Evolutionary conservation across 1,140 invertebrate species (phyloP), one percentile per base, ranked within the genome.

Genomic region (Zelostemma sp.): DNA sequence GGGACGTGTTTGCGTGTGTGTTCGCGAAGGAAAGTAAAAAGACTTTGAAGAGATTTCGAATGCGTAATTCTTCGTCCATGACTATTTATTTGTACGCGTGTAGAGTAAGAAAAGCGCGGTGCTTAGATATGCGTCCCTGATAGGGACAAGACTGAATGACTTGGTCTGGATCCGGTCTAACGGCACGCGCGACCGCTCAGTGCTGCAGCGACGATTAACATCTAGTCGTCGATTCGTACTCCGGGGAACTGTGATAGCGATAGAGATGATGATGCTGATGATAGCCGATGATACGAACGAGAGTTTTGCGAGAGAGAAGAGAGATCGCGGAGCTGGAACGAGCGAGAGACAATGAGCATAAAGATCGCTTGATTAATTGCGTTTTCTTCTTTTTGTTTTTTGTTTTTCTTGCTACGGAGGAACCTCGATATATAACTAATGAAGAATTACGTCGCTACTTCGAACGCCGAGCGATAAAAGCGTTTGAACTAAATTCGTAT

Each of bases 161-260:
- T 47, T 17, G 2, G 19, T 48, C 54, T 64, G 53, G 54, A 46
- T 49, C 25, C 41, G 54, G 43, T 45, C 55, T 43, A 43, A 43
- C 40, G 16, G 12, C 40, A 43, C 40, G 40, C 62, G 53, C 55
- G 62, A 53, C 43, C 62, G 58, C 48, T 25, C 45, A 25, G 40
- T 47, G 25, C 25, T 8, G 25, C 25, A 28, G 33, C 53, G 40
- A 61, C 47, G 40, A 61, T 66, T 63, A 61, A 51, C 45, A 54
- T 60, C 53, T 59, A 47, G 17, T 56, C 46, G 53, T 53, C 54
- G 31, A 54, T 40, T 60, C 51, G 19, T 35, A 53, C 14, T 65
- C 41, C 59, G 48, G 49, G 45, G 38, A 56, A 70, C 74, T 70
- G 72, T 70, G 69, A 74, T 76, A 72, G 57, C 60, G 72, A 70